Base-by-base conservation (phyloP, 2,113 vertebrate genomes). In the Aythya baeri region DNA sequence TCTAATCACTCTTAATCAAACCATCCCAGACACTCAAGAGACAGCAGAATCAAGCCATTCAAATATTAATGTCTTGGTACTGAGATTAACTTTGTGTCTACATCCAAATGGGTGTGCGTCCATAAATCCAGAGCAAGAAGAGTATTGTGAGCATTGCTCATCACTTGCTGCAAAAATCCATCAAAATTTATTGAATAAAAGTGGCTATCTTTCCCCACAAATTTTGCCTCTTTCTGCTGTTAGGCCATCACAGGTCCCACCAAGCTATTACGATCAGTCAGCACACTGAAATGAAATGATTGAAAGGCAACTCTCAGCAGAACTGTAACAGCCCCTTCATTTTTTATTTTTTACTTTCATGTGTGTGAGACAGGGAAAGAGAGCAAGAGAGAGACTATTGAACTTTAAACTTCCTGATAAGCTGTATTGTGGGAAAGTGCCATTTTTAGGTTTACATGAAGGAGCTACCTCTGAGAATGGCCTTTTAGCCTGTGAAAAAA, bases 381-480 rank as follows among this genome's bases (percentile, higher is more conserved):
- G 91, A 96, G 50, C 52, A 68, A 97, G 95, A 96, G 88, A 87
- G 93, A 95, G 83, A 95, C 93, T 91, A 93, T 38, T 98, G 98
- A 98, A 98, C 98, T 98, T 98, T 98, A 97, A 98, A 98, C 98
- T 98, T 97, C 94, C 96, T 86, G 87, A 98, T 98, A 97, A 98
- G 87, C 97, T 96, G 77, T 98, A 98, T 98, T 98, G 98, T 99
- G 98, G 98, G 98, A 99, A 99, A 98, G 98, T 97, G 96, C 97
- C 97, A 98, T 98, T 98, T 98, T 98, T 98, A 98, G 98, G 98
- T 98, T 98, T 98, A 98, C 98, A 98, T 98, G 98, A 98, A 98
- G 98, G 97, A 98, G 97, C 98, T 98, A 98, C 98, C 98, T 98
- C 98, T 98, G 98, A 98, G 98, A 99, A 98, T 88, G 98, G 97